Evolutionary conservation across 2,797 vertebrate genomes (phyloP).

Genomic region (Pantherophis alleghaniensis): DNA sequence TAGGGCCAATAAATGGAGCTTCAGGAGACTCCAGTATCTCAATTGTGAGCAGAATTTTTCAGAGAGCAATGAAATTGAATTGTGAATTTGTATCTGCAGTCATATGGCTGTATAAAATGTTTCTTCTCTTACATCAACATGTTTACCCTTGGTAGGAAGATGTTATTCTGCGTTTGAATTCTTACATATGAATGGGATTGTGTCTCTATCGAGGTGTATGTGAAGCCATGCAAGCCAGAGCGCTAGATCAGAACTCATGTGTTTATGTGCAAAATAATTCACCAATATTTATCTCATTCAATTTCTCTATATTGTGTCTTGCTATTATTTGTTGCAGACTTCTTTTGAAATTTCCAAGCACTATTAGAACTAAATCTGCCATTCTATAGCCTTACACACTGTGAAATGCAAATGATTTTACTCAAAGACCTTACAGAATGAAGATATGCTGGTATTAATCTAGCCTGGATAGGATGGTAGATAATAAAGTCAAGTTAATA

Average conservation of each 20-base stretch:
- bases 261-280: background rate
- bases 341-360: slow-evolving; percentile 6
- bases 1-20: background rate
- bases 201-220: background rate
- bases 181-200: no score
- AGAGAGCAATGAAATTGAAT: background rate
- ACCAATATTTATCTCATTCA: background rate
- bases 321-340: background rate
- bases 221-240: no score
- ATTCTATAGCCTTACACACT: slow-evolving; percentile 53
- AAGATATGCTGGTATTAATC: slow-evolving; percentile 55
- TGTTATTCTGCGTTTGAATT: background rate
- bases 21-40: background rate
- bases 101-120: background rate
- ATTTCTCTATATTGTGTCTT: background rate
- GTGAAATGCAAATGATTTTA: slow-evolving; percentile 61
- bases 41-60: background rate
- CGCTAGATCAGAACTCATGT: background rate
- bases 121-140: background rate
- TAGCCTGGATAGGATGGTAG: slow-evolving; percentile 51
- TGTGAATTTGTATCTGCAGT: background rate
- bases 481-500: slow-evolving; percentile 33
- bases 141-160: background rate
- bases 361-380: slow-evolving; percentile 31
- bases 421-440: slow-evolving; percentile 39